Evolutionary conservation across 2,888 invertebrate species (phyloP).

Genomic region (Coelinius sp.): DNA sequence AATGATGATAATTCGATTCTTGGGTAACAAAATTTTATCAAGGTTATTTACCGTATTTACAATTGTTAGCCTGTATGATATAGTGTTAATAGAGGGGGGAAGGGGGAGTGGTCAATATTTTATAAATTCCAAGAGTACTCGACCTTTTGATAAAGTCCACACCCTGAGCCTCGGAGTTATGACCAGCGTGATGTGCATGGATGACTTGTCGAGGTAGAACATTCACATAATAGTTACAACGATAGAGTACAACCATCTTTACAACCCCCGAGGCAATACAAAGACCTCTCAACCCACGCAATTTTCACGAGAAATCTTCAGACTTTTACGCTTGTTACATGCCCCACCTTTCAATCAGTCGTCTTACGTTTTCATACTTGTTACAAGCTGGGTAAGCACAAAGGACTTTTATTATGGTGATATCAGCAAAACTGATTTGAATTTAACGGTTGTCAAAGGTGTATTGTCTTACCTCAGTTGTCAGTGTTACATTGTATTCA

Average conservation of each 20-base stretch:
- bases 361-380: constrained; percentile 51
- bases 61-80: too few relatives aligned
- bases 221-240: constrained; percentile 8
- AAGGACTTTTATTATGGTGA: constrained; percentile 49
- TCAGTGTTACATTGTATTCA: background rate
- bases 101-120: background rate
- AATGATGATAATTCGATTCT: background rate
- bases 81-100: too few relatives aligned
- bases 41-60: background rate
- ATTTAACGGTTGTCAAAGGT: constrained; percentile 60
- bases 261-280: background rate
- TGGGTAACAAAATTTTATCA: background rate
- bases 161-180: background rate
- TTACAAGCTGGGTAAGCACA: constrained; percentile 50
- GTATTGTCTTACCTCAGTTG: constrained; percentile 51
- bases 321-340: background rate
- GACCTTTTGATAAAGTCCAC: background rate
- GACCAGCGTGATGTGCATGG: background rate
- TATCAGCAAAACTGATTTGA: constrained; percentile 58
- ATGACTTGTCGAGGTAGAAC: background rate
- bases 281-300: constrained; percentile 4
- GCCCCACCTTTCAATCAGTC: constrained; percentile 34
- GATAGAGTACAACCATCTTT: background rate
- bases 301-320: background rate
- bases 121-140: background rate